Percentiles rank a stretch among this genome's conserved stretches.
Evolutionary conservation across 1,140 invertebrate species (phyloP).

Genomic region (Linepithema humile): DNA sequence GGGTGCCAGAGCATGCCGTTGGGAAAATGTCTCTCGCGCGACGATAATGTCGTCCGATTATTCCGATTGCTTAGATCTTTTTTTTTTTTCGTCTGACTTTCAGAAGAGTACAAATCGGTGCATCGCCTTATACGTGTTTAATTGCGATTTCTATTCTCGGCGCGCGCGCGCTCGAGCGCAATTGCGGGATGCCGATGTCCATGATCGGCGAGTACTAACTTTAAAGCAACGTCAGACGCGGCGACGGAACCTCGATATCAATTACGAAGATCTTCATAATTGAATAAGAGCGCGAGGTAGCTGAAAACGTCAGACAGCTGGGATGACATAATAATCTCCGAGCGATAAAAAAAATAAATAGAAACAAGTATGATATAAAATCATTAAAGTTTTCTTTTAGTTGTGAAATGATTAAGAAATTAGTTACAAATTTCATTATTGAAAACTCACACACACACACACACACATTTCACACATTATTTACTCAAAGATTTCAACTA

Average conservation of each 20-base stretch:
- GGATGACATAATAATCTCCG: not conserved
- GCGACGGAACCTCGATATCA: conserved; percentile 30
- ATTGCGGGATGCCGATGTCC: conserved; percentile 44
- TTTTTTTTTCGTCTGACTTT: not conserved
- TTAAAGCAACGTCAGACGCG: not conserved
- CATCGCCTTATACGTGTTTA: not conserved
- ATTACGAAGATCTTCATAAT: conserved; percentile 1
- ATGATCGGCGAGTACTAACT: conserved; percentile 41
- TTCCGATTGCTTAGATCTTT: not conserved
- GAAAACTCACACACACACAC: not conserved
- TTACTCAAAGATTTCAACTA: not conserved
- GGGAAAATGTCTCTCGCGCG: conserved; percentile 67
- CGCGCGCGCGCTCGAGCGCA: conserved; percentile 41
- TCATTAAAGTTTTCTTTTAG: no score
- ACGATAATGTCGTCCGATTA: conserved; percentile 50
- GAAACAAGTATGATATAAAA: no score
- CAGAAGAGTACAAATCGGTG: not conserved
- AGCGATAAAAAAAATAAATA: conserved; percentile 5
- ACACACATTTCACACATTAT: not conserved
- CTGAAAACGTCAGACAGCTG: not conserved
- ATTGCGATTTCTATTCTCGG: conserved; percentile 48
- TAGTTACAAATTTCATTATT: not conserved
- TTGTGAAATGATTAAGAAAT: not conserved
- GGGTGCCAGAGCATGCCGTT: not conserved
- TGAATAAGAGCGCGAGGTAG: not conserved